These are phyloP conservation scores for Macroglossus sobrinus DNA, from an alignment of 2,113 vertebrate genomes.

Conservation along the genomic window DNA sequence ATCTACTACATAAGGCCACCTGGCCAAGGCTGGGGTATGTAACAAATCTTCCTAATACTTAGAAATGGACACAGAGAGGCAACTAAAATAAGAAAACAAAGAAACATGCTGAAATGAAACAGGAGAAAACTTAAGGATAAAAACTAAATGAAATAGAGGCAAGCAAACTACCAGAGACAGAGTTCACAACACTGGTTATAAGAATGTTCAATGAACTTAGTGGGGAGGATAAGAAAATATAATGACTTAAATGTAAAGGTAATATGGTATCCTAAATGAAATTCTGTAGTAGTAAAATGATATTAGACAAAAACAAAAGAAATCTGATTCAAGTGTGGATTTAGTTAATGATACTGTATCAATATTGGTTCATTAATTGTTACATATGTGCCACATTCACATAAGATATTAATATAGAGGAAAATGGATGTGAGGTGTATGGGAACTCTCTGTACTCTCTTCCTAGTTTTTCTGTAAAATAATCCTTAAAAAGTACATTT, in stretches of 20 bases:
- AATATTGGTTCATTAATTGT: background rate
- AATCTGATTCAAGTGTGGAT: background rate
- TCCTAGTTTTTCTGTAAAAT: background rate
- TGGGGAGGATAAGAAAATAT: background rate
- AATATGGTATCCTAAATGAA: background rate
- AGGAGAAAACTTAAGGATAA: too few relatives aligned
- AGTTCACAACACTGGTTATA: too few relatives aligned
- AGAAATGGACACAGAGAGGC: too few relatives aligned
- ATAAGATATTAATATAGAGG: background rate
- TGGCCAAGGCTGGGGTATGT: too few relatives aligned
- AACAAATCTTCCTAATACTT: too few relatives aligned
- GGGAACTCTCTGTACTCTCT: background rate
- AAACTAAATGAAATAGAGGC: too few relatives aligned
- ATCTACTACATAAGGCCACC: too few relatives aligned
- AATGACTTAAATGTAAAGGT: background rate
- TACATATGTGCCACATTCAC: background rate
- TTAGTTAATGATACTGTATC: background rate
- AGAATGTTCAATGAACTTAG: too few relatives aligned
- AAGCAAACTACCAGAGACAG: too few relatives aligned
- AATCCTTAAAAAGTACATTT: background rate
- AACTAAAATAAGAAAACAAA: too few relatives aligned
- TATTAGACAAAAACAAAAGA: background rate
- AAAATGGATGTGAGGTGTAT: background rate
- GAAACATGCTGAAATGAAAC: too few relatives aligned
- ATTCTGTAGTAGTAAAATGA: background rate